Percentiles rank a stretch among this genome's conserved stretches.
Conservation (phyloP, 2,113 vertebrate species). For the Ciconia boyciana region DNA sequence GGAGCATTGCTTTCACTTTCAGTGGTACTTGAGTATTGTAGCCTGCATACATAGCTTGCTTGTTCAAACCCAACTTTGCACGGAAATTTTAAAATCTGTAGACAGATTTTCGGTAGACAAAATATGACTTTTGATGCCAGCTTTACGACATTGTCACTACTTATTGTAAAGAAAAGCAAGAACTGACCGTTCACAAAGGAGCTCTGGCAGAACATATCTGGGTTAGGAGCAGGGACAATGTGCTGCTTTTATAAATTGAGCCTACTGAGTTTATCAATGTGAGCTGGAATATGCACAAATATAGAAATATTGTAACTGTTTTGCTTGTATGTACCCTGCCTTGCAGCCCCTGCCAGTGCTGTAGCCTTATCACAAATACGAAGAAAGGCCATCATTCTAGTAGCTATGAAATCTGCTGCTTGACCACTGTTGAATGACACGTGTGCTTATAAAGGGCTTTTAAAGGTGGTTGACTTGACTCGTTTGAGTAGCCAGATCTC, state of each 20-base stretch:
- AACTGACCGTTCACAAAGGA: not conserved
- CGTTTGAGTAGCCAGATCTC: not conserved
- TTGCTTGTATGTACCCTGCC: not conserved
- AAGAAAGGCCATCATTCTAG: not conserved
- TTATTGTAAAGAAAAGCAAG: not conserved
- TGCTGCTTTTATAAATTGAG: not conserved
- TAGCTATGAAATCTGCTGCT: not conserved
- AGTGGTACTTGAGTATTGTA: not conserved
- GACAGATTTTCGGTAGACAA: not conserved
- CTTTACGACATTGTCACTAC: not conserved
- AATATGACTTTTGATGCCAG: not conserved
- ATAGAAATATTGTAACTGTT: not conserved
- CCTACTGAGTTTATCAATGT: rapidly evolving
- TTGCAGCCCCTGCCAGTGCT: not conserved
- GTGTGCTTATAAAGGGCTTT: not conserved
- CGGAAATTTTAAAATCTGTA: not conserved
- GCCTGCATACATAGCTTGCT: not conserved
- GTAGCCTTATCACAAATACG: not conserved
- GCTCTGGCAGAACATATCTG: not conserved
- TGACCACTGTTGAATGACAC: not conserved
- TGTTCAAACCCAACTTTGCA: not conserved
- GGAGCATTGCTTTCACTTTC: not conserved
- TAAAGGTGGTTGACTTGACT: not conserved
- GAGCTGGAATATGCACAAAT: not conserved
- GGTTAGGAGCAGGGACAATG: not conserved